A percentile compares a stretch with the other conserved stretches of the same genome.
Evolutionary conservation across 2,888 invertebrate species (phyloP).

Genomic region (Mechanitis messenoides): DNA sequence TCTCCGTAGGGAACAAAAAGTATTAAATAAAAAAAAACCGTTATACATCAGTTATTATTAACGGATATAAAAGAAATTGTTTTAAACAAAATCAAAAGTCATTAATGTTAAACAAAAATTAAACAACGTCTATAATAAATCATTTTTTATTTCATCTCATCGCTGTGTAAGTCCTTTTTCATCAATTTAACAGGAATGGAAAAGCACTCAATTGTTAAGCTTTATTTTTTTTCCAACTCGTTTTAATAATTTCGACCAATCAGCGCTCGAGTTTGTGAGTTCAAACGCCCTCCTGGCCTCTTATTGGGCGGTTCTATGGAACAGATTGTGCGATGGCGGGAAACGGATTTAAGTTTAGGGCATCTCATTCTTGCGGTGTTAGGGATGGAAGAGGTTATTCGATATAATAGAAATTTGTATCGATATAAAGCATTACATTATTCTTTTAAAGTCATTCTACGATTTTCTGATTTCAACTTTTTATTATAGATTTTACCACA

Average conservation of each 20-base stretch:
- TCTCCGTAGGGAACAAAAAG: not conserved
- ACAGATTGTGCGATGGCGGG: slow-evolving; percentile 73
- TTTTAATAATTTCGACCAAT: slow-evolving; percentile 69
- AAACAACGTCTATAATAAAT: slow-evolving; percentile 69
- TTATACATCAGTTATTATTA: slow-evolving; percentile 30
- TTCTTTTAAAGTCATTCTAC: too few species aligned
- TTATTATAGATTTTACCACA: too few species aligned
- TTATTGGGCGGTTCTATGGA: slow-evolving; percentile 56
- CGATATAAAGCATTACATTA: too few species aligned
- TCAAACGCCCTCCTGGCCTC: slow-evolving; percentile 59
- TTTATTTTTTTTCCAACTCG: slow-evolving; percentile 70
- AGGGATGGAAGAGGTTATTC: slow-evolving; percentile 33
- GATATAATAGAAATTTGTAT: not conserved
- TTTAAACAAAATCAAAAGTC: slow-evolving; percentile 65
- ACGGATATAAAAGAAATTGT: not conserved
- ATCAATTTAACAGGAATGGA: slow-evolving; percentile 73
- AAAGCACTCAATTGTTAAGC: slow-evolving; percentile 72
- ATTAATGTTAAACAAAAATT: slow-evolving; percentile 71
- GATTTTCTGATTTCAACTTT: too few species aligned
- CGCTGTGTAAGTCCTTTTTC: slow-evolving; percentile 70
- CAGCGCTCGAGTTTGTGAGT: slow-evolving; percentile 40
- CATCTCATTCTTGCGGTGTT: slow-evolving; percentile 69
- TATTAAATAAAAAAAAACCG: slow-evolving; percentile 45
- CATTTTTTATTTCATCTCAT: slow-evolving; percentile 72
- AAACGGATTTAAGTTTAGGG: slow-evolving; percentile 61